Evolutionary conservation across 2,797 vertebrate species (phyloP), one percentile per base, ranked within the genome.

Genomic region (Carduelis carduelis): DNA sequence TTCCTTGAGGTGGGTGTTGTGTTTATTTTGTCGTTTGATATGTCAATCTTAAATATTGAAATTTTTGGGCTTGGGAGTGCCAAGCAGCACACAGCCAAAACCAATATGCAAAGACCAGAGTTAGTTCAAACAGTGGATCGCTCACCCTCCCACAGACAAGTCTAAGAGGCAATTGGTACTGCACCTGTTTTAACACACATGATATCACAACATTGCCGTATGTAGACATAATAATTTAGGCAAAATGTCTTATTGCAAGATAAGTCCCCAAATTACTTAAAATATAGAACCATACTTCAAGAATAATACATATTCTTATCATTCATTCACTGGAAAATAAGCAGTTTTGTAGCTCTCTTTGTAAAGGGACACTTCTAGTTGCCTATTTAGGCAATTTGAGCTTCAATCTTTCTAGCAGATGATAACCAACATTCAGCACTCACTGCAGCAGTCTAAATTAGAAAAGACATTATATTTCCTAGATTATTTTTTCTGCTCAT

Each of bases 71-170:
- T 78, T 81, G 65, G 53, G 21, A 47, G 22, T 46, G 64, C 15
- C 12, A 55, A 13, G 19, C 34, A 75, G 61, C 57, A 41, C 3
- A 59, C 8, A 72, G 70, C 8, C 69, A 69, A 91, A 22, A 81
- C 35, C 11, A 34, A 24, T 8, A 47, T 1, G 3, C 11, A 43
- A 5, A 56, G 53, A 85, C 49, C 69, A 87, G 89, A 77, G 28
- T 27, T 0, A 44, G 37, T 28, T 86, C 39, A 57, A 91, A 47
- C 16, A 56, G 4, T 17, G 8, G 27, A 37, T 64, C 0, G 0
- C n/a, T 91, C 20, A 14, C 34, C 56, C 59, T 90, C 39, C 34
- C 30, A 61, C 50, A 71, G 57, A 56, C 14, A 24, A 22, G 6
- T 43, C 47, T 59, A 75, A 68, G n/a, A 88, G 34, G 16, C 26